These are phyloP conservation scores for Callithrix jacchus DNA, from an alignment of 2,113 vertebrate genomes.

Conservation along the genomic window DNA sequence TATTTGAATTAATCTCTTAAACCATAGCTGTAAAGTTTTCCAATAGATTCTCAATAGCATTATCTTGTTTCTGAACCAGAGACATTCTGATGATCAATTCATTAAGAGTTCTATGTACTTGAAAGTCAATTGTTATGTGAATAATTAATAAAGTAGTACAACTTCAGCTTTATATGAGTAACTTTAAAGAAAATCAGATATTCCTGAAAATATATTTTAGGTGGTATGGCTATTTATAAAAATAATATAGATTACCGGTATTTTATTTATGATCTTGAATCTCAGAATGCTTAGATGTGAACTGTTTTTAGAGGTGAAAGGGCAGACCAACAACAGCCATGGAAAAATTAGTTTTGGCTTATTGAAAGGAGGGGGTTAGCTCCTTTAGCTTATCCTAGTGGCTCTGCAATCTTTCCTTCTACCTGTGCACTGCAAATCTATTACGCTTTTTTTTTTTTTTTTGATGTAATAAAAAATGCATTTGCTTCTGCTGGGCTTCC, in stretches of 20 bases:
- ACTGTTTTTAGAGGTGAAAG: not conserved
- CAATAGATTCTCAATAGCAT: not conserved
- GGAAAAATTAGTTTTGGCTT: not conserved
- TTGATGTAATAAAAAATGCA: not conserved
- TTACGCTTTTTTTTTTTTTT: too few relatives aligned
- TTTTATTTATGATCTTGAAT: not conserved
- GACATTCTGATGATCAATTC: not conserved
- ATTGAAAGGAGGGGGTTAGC: not conserved
- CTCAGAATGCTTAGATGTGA: not conserved
- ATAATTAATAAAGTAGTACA: not conserved
- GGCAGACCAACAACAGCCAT: not conserved
- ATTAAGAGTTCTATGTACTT: not conserved
- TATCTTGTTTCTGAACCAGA: not conserved
- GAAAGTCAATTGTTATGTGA: not conserved
- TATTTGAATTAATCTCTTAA: conserved; percentile 19
- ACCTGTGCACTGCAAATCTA: not conserved
- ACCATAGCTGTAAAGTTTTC: not conserved
- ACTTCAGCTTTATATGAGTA: not conserved
- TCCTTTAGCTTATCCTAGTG: not conserved
- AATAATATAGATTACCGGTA: not conserved
- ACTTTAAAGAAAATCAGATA: not conserved
- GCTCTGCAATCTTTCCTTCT: not conserved
- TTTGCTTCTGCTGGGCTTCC: not conserved
- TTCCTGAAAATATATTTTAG: not conserved
- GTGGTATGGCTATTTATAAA: not conserved